Base-by-base conservation (phyloP, 2,797 vertebrate genomes). In the Lagocephalus sceleratus region DNA sequence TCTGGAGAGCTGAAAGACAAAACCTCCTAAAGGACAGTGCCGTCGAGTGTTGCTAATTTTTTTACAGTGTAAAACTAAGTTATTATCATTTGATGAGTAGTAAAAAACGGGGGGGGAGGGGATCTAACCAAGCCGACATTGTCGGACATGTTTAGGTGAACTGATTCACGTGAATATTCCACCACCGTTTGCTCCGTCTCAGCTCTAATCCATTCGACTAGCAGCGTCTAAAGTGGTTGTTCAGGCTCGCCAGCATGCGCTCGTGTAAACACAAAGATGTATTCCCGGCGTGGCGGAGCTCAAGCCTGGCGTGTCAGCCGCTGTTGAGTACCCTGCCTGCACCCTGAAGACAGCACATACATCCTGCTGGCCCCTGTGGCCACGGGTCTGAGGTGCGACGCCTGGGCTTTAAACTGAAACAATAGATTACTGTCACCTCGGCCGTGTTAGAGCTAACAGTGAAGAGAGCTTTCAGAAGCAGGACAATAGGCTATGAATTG, bases 401-500 rank as follows among this genome's bases (percentile, higher is more conserved):
- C 70, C 32, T 50, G 68, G 73, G 81, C 69, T 82, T 87, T 89
- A 89, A 87, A 88, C 87, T 82, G 83, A 87, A 89, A 90, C 87
- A 87, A 92, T 90, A 90, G 89, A 91, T 91, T 90, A 90, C 84
- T 86, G 90, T 89, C 87, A 87, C 81, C 83, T 78, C 82, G 40
- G 79, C 78, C 80, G 84, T 85, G 80, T 83, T 79, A 73, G 75
- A 76, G 82, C 77, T 82, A 84, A 80, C 63, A 75, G 76, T 85
- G 79, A 89, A 77, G 80, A 86, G 83, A 86, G 84, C 81, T 79
- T 78, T 84, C 80, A 76, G 66, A 88, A 87, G 86, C n/a, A 89
- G 89, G 89, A 92, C 90, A 90, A 90, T 89, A 83, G 87, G 83
- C 71, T 90, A 81, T 78, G 72, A 85, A 85, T 89, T 92, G 91